These are phyloP conservation scores for Glaucopsyche alexis DNA, from an alignment of 2,888 invertebrate genomes.

Conservation along the genomic window DNA sequence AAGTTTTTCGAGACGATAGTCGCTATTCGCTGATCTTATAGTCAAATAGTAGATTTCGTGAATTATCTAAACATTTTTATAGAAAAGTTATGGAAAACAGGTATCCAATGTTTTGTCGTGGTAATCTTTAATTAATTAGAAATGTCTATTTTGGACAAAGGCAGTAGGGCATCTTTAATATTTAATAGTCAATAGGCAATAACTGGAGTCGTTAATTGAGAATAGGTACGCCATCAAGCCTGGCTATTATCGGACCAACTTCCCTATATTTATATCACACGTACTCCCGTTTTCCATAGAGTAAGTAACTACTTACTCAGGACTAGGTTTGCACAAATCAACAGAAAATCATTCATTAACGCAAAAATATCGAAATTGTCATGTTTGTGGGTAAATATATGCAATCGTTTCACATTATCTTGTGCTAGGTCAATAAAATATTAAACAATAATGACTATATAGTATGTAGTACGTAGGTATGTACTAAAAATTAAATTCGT, in stretches of 20 bases:
- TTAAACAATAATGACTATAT: no score
- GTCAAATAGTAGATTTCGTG: neutral
- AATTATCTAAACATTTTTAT: neutral
- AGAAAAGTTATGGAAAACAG: constrained; percentile 5
- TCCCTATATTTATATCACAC: constrained; percentile 3
- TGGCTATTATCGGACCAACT: neutral
- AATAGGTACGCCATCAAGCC: neutral
- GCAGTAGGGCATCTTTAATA: neutral
- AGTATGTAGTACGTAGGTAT: no score
- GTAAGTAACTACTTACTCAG: no score
- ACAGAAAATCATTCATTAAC: neutral
- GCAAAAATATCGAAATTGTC: neutral
- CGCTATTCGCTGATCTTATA: neutral
- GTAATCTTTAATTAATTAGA: neutral
- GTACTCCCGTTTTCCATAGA: neutral
- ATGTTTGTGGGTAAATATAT: neutral
- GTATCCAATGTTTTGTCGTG: neutral
- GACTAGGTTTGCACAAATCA: no score
- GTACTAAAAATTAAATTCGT: neutral
- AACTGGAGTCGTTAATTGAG: neutral
- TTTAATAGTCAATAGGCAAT: neutral
- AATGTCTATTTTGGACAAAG: neutral
- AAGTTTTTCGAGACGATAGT: neutral
- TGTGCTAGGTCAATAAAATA: no score
- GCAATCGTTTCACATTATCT: no score